Evolutionary conservation across 2,888 invertebrate genomes (phyloP).

Genomic region (Andrena dorsata): DNA sequence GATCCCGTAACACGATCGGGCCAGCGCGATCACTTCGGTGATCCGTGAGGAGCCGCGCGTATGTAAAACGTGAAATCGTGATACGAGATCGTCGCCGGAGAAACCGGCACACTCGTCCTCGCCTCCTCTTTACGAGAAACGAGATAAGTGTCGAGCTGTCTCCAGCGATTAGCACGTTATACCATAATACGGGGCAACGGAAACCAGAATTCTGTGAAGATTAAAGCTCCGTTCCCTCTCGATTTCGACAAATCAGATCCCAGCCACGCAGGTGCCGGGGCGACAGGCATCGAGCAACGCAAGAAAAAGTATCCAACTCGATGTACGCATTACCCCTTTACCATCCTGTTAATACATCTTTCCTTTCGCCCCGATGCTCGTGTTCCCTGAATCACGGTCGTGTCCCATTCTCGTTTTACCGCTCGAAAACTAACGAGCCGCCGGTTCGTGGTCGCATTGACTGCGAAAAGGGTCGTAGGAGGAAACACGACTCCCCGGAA

Average conservation of each 20-base stretch:
- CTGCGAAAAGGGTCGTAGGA: not conserved
- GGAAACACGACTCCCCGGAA: constrained; percentile 25
- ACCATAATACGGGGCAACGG: constrained; percentile 74
- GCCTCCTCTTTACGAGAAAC: constrained; percentile 61
- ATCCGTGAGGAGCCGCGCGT: constrained; percentile 62
- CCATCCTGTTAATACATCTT: too few species aligned
- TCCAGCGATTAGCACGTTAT: constrained; percentile 80
- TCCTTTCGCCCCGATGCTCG: not conserved
- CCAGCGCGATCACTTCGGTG: constrained; percentile 69
- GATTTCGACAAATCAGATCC: too few species aligned
- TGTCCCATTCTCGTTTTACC: not conserved
- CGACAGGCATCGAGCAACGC: too few species aligned
- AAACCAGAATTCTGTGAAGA: constrained; percentile 54
- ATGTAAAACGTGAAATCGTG: constrained; percentile 78
- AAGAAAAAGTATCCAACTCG: too few species aligned
- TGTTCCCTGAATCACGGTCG: not conserved
- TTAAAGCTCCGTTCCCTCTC: constrained; percentile 2
- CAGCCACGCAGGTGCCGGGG: too few species aligned
- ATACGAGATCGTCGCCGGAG: constrained; percentile 65
- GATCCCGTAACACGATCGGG: constrained; percentile 79
- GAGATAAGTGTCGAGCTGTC: constrained; percentile 81
- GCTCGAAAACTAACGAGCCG: constrained; percentile 1
- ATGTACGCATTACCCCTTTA: too few species aligned
- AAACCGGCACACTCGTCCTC: constrained; percentile 70
- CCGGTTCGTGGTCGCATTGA: not conserved